Percentiles rank a stretch among this genome's conserved stretches.
Conservation (phyloP, 2,888 invertebrate species). For the Amiota communis region DNA sequence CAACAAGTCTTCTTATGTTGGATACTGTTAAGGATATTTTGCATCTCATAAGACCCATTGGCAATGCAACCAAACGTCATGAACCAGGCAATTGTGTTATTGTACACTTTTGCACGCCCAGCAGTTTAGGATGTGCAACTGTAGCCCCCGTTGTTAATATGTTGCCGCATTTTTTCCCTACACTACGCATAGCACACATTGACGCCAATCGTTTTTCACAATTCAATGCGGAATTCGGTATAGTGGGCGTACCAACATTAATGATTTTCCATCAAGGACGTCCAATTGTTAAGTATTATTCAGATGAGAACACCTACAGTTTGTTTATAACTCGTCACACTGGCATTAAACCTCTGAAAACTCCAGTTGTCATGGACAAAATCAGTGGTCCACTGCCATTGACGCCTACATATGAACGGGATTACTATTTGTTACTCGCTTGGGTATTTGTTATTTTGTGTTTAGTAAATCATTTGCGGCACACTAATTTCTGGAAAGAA, state of each 20-base stretch:
- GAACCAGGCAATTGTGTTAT: constrained; percentile 82
- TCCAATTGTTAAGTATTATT: constrained; percentile 88
- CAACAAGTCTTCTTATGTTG: constrained; percentile 60
- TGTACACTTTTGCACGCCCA: constrained; percentile 90
- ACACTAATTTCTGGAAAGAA: constrained; percentile 84
- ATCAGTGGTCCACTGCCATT: constrained; percentile 78
- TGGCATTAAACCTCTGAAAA: constrained; percentile 76
- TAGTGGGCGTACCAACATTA: constrained; percentile 91
- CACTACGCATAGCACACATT: constrained; percentile 89
- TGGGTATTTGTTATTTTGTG: constrained; percentile 89
- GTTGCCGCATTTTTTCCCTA: constrained; percentile 88
- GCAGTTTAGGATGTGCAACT: constrained; percentile 91
- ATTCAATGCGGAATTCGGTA: constrained; percentile 92
- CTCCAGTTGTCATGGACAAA: constrained; percentile 24
- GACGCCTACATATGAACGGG: constrained; percentile 83
- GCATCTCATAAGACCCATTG: constrained; percentile 67
- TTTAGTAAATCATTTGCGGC: constrained; percentile 82
- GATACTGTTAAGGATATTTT: constrained; percentile 68
- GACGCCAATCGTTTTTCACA: constrained; percentile 89
- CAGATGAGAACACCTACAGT: constrained; percentile 84
- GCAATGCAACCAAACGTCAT: constrained; percentile 75
- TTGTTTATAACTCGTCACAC: constrained; percentile 86
- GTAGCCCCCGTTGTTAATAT: constrained; percentile 94
- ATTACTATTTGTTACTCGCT: constrained; percentile 86
- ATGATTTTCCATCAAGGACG: constrained; percentile 92